These are phyloP conservation scores for Macrophya annulata DNA, from an alignment of 2,888 invertebrate species.

Conservation along the genomic window DNA sequence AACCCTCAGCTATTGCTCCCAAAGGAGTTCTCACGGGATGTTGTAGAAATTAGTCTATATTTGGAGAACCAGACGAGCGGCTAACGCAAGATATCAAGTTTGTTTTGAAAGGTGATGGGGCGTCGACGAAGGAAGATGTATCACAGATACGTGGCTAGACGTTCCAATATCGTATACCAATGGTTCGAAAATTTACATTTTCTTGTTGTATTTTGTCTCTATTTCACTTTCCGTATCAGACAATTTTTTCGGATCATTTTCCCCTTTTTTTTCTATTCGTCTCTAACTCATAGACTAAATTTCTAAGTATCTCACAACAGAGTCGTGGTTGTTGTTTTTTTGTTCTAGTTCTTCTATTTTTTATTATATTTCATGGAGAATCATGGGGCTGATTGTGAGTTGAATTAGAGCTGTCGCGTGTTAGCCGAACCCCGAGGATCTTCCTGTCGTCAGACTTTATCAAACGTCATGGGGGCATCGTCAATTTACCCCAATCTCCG, in stretches of 20 bases:
- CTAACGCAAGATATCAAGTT: slow-evolving; percentile 39
- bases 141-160: slow-evolving; percentile 38
- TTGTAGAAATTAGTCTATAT: slow-evolving; percentile 76
- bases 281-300: background rate
- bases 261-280: background rate
- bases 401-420: slow-evolving; percentile 43
- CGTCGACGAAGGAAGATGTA: slow-evolving; percentile 48
- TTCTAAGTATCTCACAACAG: background rate
- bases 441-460: slow-evolving; percentile 31
- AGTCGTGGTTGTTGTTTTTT: background rate
- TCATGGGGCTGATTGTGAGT: slow-evolving; percentile 1
- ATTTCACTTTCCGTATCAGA: background rate
- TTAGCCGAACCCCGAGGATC: slow-evolving; percentile 5
- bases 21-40: slow-evolving; percentile 69
- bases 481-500: slow-evolving; percentile 55
- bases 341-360: background rate
- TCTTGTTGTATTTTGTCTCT: background rate
- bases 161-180: slow-evolving; percentile 26
- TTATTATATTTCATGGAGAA: background rate
- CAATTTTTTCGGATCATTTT: background rate
- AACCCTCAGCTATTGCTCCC: slow-evolving; percentile 71
- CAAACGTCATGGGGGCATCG: slow-evolving; percentile 57
- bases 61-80: slow-evolving; percentile 63
- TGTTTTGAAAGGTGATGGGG: slow-evolving; percentile 56
- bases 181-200: slow-evolving; percentile 8